Conservation (phyloP, 2,888 invertebrate genomes). For the Xiphydria camelus region DNA sequence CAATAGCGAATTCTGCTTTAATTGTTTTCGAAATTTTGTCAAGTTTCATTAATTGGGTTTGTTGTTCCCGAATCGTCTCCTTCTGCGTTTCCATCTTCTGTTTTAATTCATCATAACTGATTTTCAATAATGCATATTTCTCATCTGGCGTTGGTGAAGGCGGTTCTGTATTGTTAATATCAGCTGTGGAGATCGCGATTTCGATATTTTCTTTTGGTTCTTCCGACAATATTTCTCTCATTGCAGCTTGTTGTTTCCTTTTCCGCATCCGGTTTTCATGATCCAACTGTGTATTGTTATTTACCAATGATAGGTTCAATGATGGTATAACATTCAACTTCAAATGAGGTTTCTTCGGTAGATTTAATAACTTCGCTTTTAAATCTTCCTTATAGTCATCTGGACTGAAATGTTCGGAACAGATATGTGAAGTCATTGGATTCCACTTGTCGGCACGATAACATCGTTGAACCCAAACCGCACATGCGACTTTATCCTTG, state of each 20-base stretch:
- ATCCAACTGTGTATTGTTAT: no score
- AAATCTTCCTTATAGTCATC: slow-evolving; percentile 16
- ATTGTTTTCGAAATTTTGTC: no score
- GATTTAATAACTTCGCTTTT: slow-evolving; percentile 11
- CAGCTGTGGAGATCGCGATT: no score
- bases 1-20: no score
- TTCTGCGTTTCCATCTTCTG: slow-evolving; percentile 2
- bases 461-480: slow-evolving; percentile 12
- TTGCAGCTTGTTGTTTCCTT: neutral
- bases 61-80: no score
- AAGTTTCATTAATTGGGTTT: no score
- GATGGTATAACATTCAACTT: no score
- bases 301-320: no score
- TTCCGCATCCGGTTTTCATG: neutral
- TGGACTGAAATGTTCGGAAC: slow-evolving; percentile 14
- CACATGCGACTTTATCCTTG: slow-evolving; percentile 3
- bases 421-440: slow-evolving; percentile 12
- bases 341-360: slow-evolving; percentile 1
- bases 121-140: no score
- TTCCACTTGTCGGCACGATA: slow-evolving; percentile 8
- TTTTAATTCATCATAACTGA: neutral
- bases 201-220: slow-evolving; percentile 1
- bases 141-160: no score
- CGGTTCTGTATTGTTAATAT: no score
- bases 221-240: neutral